phyloP scores from a whole-genome alignment of 2,888 invertebrate species.

The Tipula vernalis region DNA sequence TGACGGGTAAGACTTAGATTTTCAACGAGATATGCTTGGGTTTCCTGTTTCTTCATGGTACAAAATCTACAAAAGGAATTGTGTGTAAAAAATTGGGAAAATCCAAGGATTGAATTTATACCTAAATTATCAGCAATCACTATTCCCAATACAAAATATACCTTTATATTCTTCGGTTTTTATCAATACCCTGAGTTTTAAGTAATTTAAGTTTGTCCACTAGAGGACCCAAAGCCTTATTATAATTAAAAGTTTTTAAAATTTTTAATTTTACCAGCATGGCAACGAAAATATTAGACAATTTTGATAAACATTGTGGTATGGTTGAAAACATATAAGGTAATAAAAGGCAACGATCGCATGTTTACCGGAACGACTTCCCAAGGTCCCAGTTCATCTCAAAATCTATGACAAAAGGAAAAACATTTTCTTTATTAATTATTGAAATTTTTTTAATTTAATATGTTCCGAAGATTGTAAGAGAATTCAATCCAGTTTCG shows the following conservation, averaged over 20 bases:
- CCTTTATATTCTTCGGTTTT: neutral
- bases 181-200: conserved; percentile 11
- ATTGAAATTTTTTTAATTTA: neutral
- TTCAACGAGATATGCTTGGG: too few relatives aligned
- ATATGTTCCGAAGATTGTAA: too few relatives aligned
- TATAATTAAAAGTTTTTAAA: neutral
- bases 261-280: neutral
- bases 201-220: too few relatives aligned
- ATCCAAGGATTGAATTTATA: too few relatives aligned
- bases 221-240: neutral
- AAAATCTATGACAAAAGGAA: neutral
- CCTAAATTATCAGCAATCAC: too few relatives aligned
- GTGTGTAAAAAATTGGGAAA: conserved; percentile 15
- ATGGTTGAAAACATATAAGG: neutral
- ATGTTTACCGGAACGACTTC: too few relatives aligned
- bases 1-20: too few relatives aligned
- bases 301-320: neutral
- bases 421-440: neutral
- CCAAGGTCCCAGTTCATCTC: neutral
- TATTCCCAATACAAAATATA: too few relatives aligned
- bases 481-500: too few relatives aligned
- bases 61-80: conserved; percentile 17
- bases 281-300: neutral
- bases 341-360: neutral
- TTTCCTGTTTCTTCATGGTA: too few relatives aligned